phyloP scores from a whole-genome alignment of 1,140 invertebrate species.

The Stegodyphus dumicola region DNA sequence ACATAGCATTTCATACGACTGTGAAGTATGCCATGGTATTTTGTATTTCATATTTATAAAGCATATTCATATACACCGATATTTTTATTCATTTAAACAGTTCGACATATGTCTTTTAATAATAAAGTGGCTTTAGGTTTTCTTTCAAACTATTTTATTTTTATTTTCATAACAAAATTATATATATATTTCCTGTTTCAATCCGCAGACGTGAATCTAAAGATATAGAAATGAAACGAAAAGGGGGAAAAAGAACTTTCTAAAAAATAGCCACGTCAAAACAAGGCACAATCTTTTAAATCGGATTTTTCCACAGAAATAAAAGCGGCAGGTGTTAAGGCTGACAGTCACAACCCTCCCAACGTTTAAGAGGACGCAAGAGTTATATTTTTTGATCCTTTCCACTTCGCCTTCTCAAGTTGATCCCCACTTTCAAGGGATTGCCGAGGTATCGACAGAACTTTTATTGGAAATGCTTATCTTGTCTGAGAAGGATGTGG shows the following conservation, averaged over 20 bases:
- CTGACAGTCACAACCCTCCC: conserved; percentile 24
- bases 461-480: conserved; percentile 49
- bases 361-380: not conserved
- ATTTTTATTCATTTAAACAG: too few species aligned
- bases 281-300: conserved; percentile 37
- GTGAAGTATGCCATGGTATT: too few species aligned
- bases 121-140: too few species aligned
- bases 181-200: too few species aligned
- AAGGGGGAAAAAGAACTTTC: not conserved
- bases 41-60: too few species aligned
- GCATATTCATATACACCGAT: too few species aligned
- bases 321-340: conserved; percentile 31
- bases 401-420: not conserved
- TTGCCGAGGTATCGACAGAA: conserved; percentile 15
- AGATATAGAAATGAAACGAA: too few species aligned
- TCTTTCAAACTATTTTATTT: too few species aligned
- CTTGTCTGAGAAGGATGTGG: conserved; percentile 11
- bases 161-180: too few species aligned
- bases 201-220: too few species aligned
- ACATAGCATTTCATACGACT: too few species aligned
- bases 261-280: conserved; percentile 1
- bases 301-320: conserved; percentile 25
- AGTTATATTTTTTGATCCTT: not conserved
- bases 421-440: conserved; percentile 27
- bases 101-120: too few species aligned